Percentiles rank a stretch among this genome's conserved stretches.
phyloP scores from a whole-genome alignment of 2,888 invertebrate genomes.

The Synergus gifuensis region DNA sequence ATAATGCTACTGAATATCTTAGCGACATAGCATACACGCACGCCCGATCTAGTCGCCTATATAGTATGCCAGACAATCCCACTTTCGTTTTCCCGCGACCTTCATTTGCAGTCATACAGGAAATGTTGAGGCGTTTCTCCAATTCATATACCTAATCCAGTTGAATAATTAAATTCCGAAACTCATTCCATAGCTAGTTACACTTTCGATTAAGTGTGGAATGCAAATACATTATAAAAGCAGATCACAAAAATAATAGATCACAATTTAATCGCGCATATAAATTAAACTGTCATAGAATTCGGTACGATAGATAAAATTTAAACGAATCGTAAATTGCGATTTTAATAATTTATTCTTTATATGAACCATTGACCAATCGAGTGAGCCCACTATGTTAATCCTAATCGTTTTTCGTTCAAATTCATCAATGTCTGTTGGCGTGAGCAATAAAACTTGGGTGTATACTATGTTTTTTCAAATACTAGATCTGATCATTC shows the following conservation, averaged over 20 bases:
- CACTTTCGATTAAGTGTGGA: slow-evolving; percentile 32
- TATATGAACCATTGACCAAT: slow-evolving; percentile 22
- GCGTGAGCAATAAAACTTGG: slow-evolving; percentile 10
- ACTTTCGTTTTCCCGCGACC: slow-evolving; percentile 42
- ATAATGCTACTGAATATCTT: slow-evolving; percentile 25
- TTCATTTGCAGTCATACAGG: slow-evolving; percentile 34
- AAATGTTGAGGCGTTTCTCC: slow-evolving; percentile 39
- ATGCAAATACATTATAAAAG: background rate
- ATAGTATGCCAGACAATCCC: slow-evolving; percentile 28
- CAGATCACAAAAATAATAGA: background rate
- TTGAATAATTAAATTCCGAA: slow-evolving; percentile 39
- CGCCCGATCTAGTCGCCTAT: slow-evolving; percentile 34
- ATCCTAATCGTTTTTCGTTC: slow-evolving; percentile 14
- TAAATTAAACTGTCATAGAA: too few relatives aligned
- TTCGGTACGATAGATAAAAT: background rate
- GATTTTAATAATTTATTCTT: background rate
- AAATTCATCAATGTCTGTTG: slow-evolving; percentile 32
- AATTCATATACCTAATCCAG: slow-evolving; percentile 17
- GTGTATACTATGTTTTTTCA: background rate
- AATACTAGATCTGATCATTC: background rate
- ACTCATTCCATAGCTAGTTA: slow-evolving; percentile 35
- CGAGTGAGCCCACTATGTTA: slow-evolving; percentile 5
- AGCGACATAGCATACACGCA: background rate
- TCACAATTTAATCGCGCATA: background rate
- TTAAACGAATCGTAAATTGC: background rate